Evolutionary conservation across 2,113 vertebrate species (phyloP).

Genomic region (Andinoacara biseriatus): DNA sequence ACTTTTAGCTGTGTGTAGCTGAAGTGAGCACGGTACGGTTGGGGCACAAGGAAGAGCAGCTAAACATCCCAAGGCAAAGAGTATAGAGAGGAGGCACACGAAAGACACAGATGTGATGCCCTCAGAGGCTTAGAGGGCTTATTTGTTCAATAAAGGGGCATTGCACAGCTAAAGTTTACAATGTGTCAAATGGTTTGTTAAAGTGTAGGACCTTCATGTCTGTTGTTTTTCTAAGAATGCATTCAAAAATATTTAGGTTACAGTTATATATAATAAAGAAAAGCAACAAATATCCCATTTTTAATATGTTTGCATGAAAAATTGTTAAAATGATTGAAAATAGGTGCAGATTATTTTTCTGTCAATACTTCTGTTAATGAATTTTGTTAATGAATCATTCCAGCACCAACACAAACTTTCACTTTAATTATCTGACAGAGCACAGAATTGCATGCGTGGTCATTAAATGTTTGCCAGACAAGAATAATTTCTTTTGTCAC

Average conservation of each 20-base stretch:
- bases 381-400: background rate
- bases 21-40: conserved; percentile 48
- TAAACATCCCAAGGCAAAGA: conserved; percentile 50
- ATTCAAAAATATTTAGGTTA: background rate
- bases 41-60: conserved; percentile 51
- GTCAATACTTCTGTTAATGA: background rate
- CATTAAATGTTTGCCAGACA: no score
- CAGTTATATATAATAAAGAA: background rate
- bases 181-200: background rate
- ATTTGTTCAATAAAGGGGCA: conserved; percentile 24
- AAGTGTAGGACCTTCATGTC: background rate
- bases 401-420: background rate
- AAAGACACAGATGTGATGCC: conserved; percentile 32
- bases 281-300: background rate
- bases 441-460: background rate
- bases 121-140: conserved; percentile 12
- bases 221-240: background rate
- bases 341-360: background rate
- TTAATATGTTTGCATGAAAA: background rate
- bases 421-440: no score
- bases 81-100: background rate
- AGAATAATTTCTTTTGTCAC: background rate
- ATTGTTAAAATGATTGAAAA: background rate
- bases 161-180: conserved; percentile 16
- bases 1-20: conserved; percentile 60